Evolutionary conservation across 2,797 vertebrate genomes (phyloP).

Genomic region (Chaetodon trifasciatus): DNA sequence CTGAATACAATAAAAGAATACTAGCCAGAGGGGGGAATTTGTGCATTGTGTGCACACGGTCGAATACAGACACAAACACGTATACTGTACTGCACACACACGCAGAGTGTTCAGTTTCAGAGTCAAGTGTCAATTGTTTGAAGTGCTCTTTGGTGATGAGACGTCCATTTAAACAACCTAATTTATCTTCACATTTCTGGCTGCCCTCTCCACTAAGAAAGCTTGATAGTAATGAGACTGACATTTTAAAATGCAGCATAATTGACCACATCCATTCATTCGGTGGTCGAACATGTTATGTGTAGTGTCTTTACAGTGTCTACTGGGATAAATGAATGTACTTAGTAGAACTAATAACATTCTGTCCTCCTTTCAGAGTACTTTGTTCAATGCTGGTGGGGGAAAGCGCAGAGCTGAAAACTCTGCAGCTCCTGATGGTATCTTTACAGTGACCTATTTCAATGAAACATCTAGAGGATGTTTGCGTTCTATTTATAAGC

Average conservation of each 20-base stretch:
- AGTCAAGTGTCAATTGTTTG: slow-evolving; percentile 68
- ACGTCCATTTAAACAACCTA: slow-evolving; percentile 45
- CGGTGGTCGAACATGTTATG: slow-evolving; percentile 26
- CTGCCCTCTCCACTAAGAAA: slow-evolving; percentile 18
- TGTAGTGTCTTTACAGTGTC: slow-evolving; percentile 12
- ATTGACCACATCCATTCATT: slow-evolving; percentile 51
- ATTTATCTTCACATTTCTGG: slow-evolving; percentile 34
- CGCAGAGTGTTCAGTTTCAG: slow-evolving; percentile 57
- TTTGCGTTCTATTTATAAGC: slow-evolving; percentile 69
- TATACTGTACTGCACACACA: not conserved
- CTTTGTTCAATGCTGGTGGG: slow-evolving; percentile 29
- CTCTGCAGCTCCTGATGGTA: slow-evolving; percentile 44
- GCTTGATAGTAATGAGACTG: slow-evolving; percentile 26
- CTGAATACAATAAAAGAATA: not conserved
- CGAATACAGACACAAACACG: not conserved
- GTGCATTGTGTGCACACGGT: not conserved
- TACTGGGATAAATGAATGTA: slow-evolving; percentile 28
- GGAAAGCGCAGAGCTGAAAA: slow-evolving; percentile 24
- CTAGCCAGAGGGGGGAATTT: not conserved
- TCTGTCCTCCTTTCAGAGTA: slow-evolving; percentile 11
- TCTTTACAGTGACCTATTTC: slow-evolving; percentile 75
- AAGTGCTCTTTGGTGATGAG: slow-evolving; percentile 53
- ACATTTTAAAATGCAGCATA: slow-evolving; percentile 32
- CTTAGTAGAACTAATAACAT: slow-evolving; percentile 11
- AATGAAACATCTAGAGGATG: slow-evolving; percentile 66